Percentiles rank a stretch among this genome's conserved stretches.
phyloP scores from a whole-genome alignment of 2,888 invertebrate genomes.

The Xestia rhomboidea region DNA sequence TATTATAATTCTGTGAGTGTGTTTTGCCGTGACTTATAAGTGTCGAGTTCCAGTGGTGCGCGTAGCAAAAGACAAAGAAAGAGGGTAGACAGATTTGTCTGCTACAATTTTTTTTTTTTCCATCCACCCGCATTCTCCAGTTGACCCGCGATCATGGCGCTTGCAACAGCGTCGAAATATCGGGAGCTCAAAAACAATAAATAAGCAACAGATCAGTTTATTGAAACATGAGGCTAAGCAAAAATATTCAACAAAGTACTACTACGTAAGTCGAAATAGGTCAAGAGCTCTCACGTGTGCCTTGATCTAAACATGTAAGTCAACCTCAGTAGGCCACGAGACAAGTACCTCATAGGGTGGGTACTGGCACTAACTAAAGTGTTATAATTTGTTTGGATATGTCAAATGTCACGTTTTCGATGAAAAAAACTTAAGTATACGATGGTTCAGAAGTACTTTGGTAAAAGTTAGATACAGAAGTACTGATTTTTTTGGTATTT shows the following conservation, averaged over 20 bases:
- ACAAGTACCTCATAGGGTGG: slow-evolving; percentile 6
- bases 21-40: no score
- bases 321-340: slow-evolving; percentile 53
- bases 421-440: background rate
- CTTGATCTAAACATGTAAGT: slow-evolving; percentile 8
- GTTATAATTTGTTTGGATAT: background rate
- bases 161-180: no score
- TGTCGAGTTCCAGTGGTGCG: no score
- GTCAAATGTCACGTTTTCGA: background rate
- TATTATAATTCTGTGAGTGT: no score
- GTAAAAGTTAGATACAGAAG: background rate
- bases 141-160: no score
- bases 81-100: no score
- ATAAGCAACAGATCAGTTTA: slow-evolving; percentile 17
- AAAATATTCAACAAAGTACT: slow-evolving; percentile 46
- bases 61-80: no score
- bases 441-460: background rate
- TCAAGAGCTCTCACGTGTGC: slow-evolving; percentile 48
- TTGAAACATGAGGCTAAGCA: slow-evolving; percentile 37
- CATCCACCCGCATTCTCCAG: no score
- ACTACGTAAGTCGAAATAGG: slow-evolving; percentile 39
- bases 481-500: no score
- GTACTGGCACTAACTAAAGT: slow-evolving; percentile 28
- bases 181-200: no score
- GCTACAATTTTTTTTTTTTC: no score